These are phyloP conservation scores for Chloebia gouldiae DNA, from an alignment of 2,113 vertebrate species.

Conservation along the genomic window DNA sequence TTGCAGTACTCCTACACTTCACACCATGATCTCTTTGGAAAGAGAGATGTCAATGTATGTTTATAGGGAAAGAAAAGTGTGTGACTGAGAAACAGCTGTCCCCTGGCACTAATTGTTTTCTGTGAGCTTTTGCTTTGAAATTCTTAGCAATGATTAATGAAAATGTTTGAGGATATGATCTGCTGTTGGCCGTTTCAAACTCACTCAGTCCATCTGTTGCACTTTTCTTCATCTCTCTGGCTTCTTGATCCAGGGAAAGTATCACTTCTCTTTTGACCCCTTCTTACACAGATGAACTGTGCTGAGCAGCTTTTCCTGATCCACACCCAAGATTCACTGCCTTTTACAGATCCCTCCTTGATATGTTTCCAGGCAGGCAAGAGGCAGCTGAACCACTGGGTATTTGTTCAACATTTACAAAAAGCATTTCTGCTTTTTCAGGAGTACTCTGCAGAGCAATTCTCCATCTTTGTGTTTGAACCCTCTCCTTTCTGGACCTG, in stretches of 20 bases:
- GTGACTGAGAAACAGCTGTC: conserved; percentile 5
- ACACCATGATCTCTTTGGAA: not conserved
- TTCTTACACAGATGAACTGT: not conserved
- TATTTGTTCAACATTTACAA: not conserved
- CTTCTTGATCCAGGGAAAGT: not conserved
- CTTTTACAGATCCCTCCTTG: not conserved
- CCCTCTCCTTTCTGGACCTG: not conserved
- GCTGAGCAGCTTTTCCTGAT: not conserved
- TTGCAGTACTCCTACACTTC: not conserved
- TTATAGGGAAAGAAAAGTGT: not conserved
- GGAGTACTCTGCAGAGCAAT: not conserved
- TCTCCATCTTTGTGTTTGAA: not conserved
- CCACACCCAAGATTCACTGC: not conserved
- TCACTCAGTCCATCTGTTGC: not conserved
- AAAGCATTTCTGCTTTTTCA: not conserved
- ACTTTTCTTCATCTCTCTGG: not conserved
- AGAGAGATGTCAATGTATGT: not conserved
- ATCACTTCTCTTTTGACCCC: not conserved
- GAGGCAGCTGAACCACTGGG: not conserved
- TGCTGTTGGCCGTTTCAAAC: not conserved
- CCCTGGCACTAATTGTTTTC: not conserved
- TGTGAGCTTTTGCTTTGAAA: not conserved
- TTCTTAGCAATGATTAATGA: not conserved
- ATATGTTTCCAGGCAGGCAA: not conserved
- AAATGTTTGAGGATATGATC: not conserved